phyloP scores from a whole-genome alignment of 2,113 vertebrate genomes.

The Hyla sarda region DNA sequence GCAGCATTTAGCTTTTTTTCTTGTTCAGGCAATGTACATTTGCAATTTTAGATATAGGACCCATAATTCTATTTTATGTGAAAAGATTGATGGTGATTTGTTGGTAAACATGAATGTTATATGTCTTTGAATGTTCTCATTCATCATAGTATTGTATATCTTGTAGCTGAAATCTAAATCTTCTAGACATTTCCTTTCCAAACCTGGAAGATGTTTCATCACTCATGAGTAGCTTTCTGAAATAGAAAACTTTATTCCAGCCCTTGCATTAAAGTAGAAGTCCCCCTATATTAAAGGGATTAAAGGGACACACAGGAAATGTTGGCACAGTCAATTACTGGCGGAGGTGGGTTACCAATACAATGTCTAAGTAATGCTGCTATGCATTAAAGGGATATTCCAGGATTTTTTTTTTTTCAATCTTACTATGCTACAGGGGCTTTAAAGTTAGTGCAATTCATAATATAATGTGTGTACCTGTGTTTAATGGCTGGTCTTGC shows the following conservation, averaged over 20 bases:
- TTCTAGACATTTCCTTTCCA: neutral
- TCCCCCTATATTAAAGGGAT: no score
- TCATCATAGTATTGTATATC: neutral
- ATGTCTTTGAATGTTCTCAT: neutral
- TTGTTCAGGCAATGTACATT: neutral
- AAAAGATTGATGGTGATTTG: neutral
- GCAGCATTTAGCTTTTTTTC: neutral
- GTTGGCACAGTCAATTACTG: no score
- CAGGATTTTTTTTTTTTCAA: no score
- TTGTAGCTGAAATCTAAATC: neutral
- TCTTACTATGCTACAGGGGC: no score
- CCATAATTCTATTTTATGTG: neutral
- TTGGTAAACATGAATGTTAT: neutral
- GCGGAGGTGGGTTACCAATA: no score
- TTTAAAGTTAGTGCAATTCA: no score
- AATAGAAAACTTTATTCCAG: neutral
- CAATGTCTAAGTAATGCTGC: no score
- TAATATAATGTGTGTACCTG: no score
- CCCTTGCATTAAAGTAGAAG: neutral
- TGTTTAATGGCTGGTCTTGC: no score
- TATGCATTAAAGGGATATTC: no score
- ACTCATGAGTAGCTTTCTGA: neutral
- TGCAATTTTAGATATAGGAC: neutral
- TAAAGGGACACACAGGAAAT: no score
- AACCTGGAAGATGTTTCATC: neutral